These are phyloP conservation scores for Oceanites oceanicus DNA, from an alignment of 2,113 vertebrate genomes.

Conservation along the genomic window DNA sequence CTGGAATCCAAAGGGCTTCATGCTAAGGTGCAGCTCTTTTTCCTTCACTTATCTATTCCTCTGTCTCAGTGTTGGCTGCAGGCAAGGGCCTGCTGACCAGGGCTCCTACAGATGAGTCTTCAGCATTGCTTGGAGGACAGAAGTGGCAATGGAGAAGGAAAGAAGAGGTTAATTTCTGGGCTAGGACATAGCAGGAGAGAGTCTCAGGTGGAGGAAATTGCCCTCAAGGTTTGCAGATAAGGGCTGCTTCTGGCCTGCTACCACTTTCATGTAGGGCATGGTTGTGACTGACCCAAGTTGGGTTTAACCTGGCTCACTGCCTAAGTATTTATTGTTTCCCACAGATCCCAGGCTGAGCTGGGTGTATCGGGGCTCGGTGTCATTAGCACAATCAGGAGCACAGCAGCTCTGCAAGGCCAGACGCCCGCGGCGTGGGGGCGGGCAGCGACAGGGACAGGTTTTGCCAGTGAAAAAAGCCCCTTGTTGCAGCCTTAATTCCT, in stretches of 20 bases:
- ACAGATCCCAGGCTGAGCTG: neutral
- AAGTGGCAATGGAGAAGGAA: neutral
- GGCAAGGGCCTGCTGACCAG: neutral
- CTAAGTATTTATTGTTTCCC: neutral
- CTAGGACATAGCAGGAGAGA: neutral
- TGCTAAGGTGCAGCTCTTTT: neutral
- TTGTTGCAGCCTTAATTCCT: neutral
- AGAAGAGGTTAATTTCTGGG: neutral
- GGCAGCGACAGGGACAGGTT: neutral
- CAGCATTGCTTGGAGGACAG: neutral
- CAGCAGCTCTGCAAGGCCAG: neutral
- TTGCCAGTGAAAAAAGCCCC: neutral
- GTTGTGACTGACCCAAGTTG: neutral
- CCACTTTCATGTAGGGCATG: neutral
- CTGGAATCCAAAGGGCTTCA: neutral
- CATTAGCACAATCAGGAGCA: neutral
- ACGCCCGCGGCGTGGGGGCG: rapidly evolving
- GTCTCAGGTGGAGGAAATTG: neutral
- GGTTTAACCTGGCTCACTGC: neutral
- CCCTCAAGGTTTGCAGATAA: neutral
- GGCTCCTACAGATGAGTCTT: neutral
- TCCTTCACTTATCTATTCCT: neutral
- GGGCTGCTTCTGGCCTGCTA: neutral
- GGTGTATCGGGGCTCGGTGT: rapidly evolving
- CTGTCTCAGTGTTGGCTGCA: neutral